Base-by-base conservation (phyloP, 2,797 vertebrate species). In the Labeo calbasu region DNA sequence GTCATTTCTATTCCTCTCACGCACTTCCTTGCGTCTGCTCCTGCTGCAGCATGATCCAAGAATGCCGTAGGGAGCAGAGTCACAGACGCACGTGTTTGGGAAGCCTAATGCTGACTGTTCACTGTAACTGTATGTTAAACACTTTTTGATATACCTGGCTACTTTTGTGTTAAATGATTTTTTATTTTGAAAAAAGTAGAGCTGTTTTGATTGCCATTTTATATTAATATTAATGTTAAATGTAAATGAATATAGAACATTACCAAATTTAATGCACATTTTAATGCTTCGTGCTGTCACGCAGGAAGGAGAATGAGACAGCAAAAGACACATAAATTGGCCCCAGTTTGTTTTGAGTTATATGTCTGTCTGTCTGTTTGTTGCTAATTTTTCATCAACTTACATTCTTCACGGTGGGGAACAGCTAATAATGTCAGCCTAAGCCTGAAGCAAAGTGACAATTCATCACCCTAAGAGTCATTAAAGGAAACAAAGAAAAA, bases 1-100 rank as follows among this genome's bases (percentile, higher is more conserved):
- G 17, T 73, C 11, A 50, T 73, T 82, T 82, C 48, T 75, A 65
- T 75, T 46, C 70, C n/a, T 28, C 59, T 83, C 71, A 82, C 43
- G 46, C 9, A n/a, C 65, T 53, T 80, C 68, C 53, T 46, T 59
- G 51, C 25, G 2, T 61, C 55, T 75, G 70, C 28, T 82, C 70
- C 48, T 53, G 19, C 69, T 65, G 81, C 46, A 73, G 69, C 25
- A 21, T 50, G 9, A 73, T 81, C 40, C 51, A 61, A 68, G 79
- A 81, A 72, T 72, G 43, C 63, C 77, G 19, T 23, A 77, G 61
- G n/a, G 36, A 57, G 65, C 78, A 40, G 25, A 63, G 77, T 70
- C 79, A 46, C 4, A 23, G 51, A 15, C n/a, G 1, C 13, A 13
- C 51, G 21, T 48, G 48, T 71, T 61, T 81, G 10, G 51, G 40